A percentile compares a stretch with the other conserved stretches of the same genome.
These are phyloP conservation scores for Sebastiscus albofasciatus DNA, from an alignment of 2,797 vertebrate genomes.

Conservation along the genomic window DNA sequence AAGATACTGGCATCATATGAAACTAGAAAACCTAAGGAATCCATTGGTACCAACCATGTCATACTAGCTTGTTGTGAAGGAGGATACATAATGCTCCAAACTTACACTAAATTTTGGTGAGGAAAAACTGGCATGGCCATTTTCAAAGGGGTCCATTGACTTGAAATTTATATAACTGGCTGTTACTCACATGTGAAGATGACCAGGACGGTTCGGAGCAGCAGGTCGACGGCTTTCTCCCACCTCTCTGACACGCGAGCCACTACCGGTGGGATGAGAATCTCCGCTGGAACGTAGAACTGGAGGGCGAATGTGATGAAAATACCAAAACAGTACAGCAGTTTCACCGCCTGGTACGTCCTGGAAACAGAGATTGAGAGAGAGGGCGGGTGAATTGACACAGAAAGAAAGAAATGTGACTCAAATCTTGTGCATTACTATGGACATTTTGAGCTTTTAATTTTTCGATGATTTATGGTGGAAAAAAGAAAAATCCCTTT, in stretches of 20 bases:
- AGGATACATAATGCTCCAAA: too few relatives aligned
- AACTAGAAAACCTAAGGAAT: too few relatives aligned
- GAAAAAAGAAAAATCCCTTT: too few relatives aligned
- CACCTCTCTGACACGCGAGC: conserved; percentile 82
- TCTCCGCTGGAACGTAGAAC: conserved; percentile 96
- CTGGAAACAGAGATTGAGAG: conserved; percentile 67
- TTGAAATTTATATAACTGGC: neutral
- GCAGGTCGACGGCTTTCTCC: conserved; percentile 82
- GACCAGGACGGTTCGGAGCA: conserved; percentile 86
- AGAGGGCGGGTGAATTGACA: neutral
- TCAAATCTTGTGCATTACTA: neutral
- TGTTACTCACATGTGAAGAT: conserved; percentile 90
- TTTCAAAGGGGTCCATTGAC: too few relatives aligned
- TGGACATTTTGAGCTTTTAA: too few relatives aligned
- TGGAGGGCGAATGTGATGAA: conserved; percentile 96
- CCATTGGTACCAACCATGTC: too few relatives aligned
- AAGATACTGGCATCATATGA: too few relatives aligned
- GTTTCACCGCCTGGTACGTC: conserved; percentile 94
- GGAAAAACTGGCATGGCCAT: too few relatives aligned
- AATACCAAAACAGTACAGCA: conserved; percentile 94
- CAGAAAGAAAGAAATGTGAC: neutral
- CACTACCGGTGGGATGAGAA: conserved; percentile 86
- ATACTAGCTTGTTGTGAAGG: too few relatives aligned
- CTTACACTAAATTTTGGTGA: too few relatives aligned
- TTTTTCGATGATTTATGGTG: too few relatives aligned